These are phyloP conservation scores for Bungarus multicinctus DNA, from an alignment of 2,113 vertebrate genomes.

Conservation along the genomic window DNA sequence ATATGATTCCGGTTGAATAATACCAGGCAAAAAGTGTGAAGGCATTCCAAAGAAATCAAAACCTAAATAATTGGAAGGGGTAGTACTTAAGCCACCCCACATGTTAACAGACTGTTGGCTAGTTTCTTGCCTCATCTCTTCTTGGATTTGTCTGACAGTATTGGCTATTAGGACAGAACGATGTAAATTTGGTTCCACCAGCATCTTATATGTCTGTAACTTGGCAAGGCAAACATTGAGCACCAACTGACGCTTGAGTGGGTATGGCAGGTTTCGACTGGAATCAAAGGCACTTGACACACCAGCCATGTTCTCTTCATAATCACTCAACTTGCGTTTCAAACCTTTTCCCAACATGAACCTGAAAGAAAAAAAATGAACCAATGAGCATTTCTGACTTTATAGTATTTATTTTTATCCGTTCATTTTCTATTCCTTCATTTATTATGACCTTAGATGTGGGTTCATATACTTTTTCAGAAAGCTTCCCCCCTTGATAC, in stretches of 20 bases:
- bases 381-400: not conserved
- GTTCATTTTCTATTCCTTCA: not conserved
- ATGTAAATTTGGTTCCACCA: slow-evolving; percentile 81
- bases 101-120: slow-evolving; percentile 55
- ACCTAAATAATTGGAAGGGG: slow-evolving; percentile 50
- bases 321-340: slow-evolving; percentile 82
- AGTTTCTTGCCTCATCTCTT: slow-evolving; percentile 72
- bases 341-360: slow-evolving; percentile 87
- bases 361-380: slow-evolving; percentile 59
- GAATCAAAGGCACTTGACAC: slow-evolving; percentile 69
- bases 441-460: not conserved
- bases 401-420: not conserved
- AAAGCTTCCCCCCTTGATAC: not conserved
- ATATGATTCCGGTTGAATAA: slow-evolving; percentile 59
- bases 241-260: slow-evolving; percentile 82
- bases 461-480: not conserved
- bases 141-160: slow-evolving; percentile 83
- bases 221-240: slow-evolving; percentile 85
- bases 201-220: slow-evolving; percentile 76
- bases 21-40: slow-evolving; percentile 61
- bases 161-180: slow-evolving; percentile 85
- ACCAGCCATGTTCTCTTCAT: slow-evolving; percentile 75
- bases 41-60: slow-evolving; percentile 58
- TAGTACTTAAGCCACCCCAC: slow-evolving; percentile 51
- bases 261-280: slow-evolving; percentile 65